These are phyloP conservation scores for Gasteruption jaculator DNA, from an alignment of 2,888 invertebrate genomes.

Conservation along the genomic window DNA sequence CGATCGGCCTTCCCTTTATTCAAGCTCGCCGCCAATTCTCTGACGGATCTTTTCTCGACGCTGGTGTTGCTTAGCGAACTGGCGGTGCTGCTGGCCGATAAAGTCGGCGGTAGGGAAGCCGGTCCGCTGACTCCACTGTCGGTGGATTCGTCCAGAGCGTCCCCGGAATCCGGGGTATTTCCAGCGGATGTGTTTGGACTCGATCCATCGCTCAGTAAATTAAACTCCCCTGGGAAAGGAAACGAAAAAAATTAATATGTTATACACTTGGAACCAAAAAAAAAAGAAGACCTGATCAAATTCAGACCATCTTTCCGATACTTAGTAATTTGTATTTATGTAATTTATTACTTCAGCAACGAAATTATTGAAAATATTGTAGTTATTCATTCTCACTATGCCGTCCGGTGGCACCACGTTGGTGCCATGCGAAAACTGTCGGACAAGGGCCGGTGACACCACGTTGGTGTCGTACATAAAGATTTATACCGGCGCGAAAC, in stretches of 20 bases:
- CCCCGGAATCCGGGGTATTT: slow-evolving; percentile 62
- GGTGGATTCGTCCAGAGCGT: slow-evolving; percentile 57
- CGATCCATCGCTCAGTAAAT: slow-evolving; percentile 58
- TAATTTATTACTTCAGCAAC: too few relatives aligned
- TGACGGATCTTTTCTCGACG: slow-evolving; percentile 55
- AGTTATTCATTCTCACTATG: too few relatives aligned
- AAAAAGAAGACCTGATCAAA: slow-evolving; percentile 2
- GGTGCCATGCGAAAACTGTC: too few relatives aligned
- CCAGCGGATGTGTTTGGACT: slow-evolving; percentile 62
- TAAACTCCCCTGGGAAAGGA: slow-evolving; percentile 52
- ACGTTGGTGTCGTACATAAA: too few relatives aligned
- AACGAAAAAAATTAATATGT: slow-evolving; percentile 3
- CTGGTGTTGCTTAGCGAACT: slow-evolving; percentile 46
- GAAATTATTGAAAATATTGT: too few relatives aligned
- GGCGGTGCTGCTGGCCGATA: slow-evolving; percentile 49
- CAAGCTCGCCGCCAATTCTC: slow-evolving; percentile 55
- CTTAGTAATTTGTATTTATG: too few relatives aligned
- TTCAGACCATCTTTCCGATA: too few relatives aligned
- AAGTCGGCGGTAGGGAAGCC: slow-evolving; percentile 46
- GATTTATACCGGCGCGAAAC: too few relatives aligned
- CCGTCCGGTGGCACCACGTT: too few relatives aligned
- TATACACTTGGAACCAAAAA: not conserved
- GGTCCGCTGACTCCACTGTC: slow-evolving; percentile 51
- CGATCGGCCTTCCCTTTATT: slow-evolving; percentile 46
- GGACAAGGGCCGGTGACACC: too few relatives aligned